Base-by-base conservation (phyloP, 1,140 invertebrate species). In the Plectrocnemia conspersa region DNA sequence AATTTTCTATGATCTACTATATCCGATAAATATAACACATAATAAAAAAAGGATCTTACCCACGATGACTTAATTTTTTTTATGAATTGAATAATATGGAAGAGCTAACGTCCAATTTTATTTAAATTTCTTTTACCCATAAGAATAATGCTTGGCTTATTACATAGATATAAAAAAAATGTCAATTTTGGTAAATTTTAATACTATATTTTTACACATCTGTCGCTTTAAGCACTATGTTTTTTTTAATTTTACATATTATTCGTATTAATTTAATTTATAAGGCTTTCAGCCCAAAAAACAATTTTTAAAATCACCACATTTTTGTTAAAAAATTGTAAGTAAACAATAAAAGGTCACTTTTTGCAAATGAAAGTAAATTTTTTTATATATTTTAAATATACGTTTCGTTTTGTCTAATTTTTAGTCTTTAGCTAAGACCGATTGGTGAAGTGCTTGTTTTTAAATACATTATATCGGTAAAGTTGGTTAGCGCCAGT, bases 341-440 rank as follows among this genome's bases (percentile, higher is more conserved):
- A 52, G 33, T 46, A 35, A 48, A 52, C 44, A 32, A 53, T 58
- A 49, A 44, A 53, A 58, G 49, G 49, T 53, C 50, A 53, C 50
- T 53, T 53, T 58, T 40, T 58, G 46, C n/a, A n/a, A n/a, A n/a
- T n/a, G 49, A 58, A 58, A 54, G 53, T 48, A 58, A 53, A 58
- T 53, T 29, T 27, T 19, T 21, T 11, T 40, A 40, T 18, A 47
- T 46, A 54, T 32, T 45, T 55, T 24, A 55, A n/a, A 48, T 29
- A 21, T 48, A 56, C 15, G 48, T 41, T 56, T 44, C 45, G 32
- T 27, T 56, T 46, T 19, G 23, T 33, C 22, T 19, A 16, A 25
- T 22, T 22, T 29, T 46, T 41, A 48, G 32, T 23, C 40, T 27
- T 45, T 55, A 47, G 33, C 44, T 27, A 19, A 38, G 25, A 47